Evolutionary conservation across 2,113 vertebrate genomes (phyloP).

Genomic region (Catharus fuscescens): DNA sequence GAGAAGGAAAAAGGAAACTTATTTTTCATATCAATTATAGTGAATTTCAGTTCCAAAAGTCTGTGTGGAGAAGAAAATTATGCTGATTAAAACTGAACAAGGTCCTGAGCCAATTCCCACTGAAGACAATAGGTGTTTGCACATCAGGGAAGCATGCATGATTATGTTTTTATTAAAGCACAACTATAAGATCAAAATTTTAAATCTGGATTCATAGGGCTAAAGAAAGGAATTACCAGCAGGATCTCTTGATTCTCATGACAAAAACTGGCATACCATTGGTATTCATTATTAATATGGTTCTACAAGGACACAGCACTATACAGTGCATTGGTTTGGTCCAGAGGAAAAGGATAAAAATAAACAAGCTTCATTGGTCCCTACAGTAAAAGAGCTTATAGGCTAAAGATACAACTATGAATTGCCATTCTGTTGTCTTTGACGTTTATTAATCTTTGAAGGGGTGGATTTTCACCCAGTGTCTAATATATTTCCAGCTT

Average conservation of each 20-base stretch:
- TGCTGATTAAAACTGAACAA: slow-evolving; percentile 15
- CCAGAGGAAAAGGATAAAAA: background rate
- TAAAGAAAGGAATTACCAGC: background rate
- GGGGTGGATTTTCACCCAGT: slow-evolving; percentile 41
- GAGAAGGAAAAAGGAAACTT: background rate
- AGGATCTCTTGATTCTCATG: background rate
- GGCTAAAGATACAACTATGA: slow-evolving; percentile 14
- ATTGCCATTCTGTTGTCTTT: slow-evolving; percentile 21
- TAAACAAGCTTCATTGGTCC: background rate
- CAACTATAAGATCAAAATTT: background rate
- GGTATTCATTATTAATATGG: background rate
- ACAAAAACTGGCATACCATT: background rate
- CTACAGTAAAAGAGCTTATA: slow-evolving; percentile 30
- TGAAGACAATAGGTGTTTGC: background rate
- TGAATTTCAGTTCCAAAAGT: slow-evolving; percentile 64
- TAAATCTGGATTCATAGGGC: background rate
- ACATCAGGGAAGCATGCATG: background rate
- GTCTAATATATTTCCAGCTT: slow-evolving; percentile 50
- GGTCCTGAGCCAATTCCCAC: background rate
- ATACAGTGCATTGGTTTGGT: background rate
- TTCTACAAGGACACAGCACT: background rate
- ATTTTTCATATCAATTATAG: slow-evolving; percentile 61
- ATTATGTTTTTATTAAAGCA: slow-evolving; percentile 6
- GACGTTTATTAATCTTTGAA: slow-evolving; percentile 47
- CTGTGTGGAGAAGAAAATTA: slow-evolving; percentile 5